These are phyloP conservation scores for Pogonocherus hispidulus DNA, from an alignment of 2,888 invertebrate genomes.

Conservation along the genomic window DNA sequence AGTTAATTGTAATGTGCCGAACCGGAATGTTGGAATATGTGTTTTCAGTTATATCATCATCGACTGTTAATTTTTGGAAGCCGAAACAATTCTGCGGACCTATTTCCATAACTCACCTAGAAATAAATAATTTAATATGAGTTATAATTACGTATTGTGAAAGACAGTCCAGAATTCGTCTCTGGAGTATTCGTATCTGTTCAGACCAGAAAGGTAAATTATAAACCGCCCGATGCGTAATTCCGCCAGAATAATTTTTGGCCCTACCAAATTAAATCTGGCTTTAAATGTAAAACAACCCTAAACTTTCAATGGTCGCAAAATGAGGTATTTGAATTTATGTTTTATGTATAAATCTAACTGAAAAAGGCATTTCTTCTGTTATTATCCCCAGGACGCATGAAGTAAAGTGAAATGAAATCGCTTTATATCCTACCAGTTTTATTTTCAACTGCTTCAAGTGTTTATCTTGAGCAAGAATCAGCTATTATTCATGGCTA, in stretches of 20 bases:
- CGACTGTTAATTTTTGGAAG: neutral
- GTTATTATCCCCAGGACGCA: conserved; percentile 14
- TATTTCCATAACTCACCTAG: neutral
- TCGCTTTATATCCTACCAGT: conserved; percentile 19
- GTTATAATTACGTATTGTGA: conserved; percentile 10
- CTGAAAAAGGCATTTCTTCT: conserved; percentile 29
- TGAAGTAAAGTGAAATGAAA: conserved; percentile 23
- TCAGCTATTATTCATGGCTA: conserved; percentile 10
- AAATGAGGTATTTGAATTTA: conserved; percentile 32
- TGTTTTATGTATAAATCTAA: conserved; percentile 28
- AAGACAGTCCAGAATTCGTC: conserved; percentile 4
- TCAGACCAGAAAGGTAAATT: conserved; percentile 15
- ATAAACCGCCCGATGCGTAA: conserved; percentile 9
- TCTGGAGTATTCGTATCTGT: neutral
- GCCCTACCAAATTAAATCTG: conserved; percentile 21
- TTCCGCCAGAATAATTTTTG: conserved; percentile 9
- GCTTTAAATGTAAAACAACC: conserved; percentile 28
- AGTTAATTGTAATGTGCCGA: too few relatives aligned
- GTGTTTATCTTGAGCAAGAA: conserved; percentile 16
- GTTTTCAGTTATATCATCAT: too few relatives aligned
- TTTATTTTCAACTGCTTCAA: conserved; percentile 24
- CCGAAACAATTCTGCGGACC: neutral
- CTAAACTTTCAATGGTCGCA: conserved; percentile 27
- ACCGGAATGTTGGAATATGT: too few relatives aligned
- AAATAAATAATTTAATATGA: conserved; percentile 10